These are phyloP conservation scores for Cochlearius cochlearius DNA, from an alignment of 2,113 vertebrate genomes.

Conservation along the genomic window DNA sequence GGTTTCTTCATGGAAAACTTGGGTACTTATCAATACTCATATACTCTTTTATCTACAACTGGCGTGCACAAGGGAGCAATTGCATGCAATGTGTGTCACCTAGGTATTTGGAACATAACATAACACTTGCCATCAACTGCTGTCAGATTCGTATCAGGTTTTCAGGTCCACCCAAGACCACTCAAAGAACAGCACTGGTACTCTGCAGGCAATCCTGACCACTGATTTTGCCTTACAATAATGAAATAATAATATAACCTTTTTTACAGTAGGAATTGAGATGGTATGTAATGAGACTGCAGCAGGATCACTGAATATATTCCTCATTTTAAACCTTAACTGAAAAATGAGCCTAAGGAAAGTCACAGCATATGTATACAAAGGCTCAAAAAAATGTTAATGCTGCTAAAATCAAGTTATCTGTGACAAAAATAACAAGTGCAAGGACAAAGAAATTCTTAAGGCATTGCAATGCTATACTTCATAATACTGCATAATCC, in stretches of 20 bases:
- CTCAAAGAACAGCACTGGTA: not conserved
- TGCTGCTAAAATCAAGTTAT: not conserved
- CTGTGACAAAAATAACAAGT: not conserved
- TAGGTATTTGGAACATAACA: not conserved
- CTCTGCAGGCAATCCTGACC: not conserved
- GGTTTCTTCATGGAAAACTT: not conserved
- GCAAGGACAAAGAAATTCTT: not conserved
- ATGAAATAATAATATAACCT: not conserved
- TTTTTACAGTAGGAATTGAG: not conserved
- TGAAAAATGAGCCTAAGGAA: not conserved
- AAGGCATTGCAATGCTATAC: not conserved
- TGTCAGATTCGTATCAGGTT: not conserved
- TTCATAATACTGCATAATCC: not conserved
- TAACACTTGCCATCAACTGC: not conserved
- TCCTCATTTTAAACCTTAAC: not conserved
- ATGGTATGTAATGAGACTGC: fast-evolving
- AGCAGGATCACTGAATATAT: not conserved
- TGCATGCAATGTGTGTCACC: not conserved
- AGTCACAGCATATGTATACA: not conserved
- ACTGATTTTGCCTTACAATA: not conserved
- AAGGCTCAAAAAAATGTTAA: not conserved
- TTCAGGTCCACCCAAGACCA: not conserved
- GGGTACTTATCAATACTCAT: not conserved
- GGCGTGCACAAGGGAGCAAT: fast-evolving
- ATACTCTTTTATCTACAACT: not conserved